Evolutionary conservation across 2,113 vertebrate species (phyloP).

Genomic region (Anser brachyrhynchus): DNA sequence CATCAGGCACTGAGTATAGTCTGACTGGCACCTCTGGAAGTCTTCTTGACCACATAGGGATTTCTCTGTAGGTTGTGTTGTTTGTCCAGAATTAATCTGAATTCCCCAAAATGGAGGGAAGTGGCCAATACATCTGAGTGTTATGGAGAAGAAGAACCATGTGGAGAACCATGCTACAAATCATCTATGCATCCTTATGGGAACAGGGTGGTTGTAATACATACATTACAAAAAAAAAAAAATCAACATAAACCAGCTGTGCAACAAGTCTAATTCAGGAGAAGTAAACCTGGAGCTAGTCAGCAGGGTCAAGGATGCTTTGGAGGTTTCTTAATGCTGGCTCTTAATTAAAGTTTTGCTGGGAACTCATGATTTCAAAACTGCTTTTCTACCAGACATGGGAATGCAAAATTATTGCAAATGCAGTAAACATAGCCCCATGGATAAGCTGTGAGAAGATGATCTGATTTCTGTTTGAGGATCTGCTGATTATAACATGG

Average conservation of each 20-base stretch:
- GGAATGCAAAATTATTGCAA: neutral
- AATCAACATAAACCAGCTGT: neutral
- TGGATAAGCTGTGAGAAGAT: neutral
- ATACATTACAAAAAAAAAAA: neutral
- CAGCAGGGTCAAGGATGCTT: neutral
- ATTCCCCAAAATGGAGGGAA: neutral
- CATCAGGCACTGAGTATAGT: neutral
- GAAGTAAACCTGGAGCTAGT: neutral
- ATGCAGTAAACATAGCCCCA: neutral
- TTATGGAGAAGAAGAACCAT: neutral
- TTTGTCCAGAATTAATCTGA: neutral
- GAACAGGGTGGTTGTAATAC: neutral
- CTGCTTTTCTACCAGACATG: neutral
- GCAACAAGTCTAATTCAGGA: neutral
- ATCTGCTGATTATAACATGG: neutral
- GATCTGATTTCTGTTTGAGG: conserved; percentile 8
- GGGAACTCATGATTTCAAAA: neutral
- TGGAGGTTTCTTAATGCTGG: neutral
- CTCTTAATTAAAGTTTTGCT: neutral
- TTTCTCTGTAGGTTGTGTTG: neutral
- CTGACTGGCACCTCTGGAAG: neutral
- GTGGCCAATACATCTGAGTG: neutral
- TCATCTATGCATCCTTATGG: neutral
- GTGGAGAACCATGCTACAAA: neutral
- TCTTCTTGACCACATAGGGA: neutral